These are phyloP conservation scores for Entomobrya multifasciata DNA, from an alignment of 2,888 invertebrate genomes.

Conservation along the genomic window DNA sequence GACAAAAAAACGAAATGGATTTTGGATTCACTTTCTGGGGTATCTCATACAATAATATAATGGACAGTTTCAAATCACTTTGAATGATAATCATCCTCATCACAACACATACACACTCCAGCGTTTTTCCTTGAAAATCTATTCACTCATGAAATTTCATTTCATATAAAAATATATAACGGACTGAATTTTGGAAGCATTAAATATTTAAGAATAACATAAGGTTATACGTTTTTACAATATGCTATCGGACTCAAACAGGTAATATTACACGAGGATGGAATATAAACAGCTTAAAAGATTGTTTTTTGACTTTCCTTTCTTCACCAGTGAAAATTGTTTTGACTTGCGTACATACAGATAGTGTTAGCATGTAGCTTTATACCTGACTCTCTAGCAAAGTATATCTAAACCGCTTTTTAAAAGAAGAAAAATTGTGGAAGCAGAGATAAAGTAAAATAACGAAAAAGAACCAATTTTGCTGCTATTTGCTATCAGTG, in stretches of 20 bases:
- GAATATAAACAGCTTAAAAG: constrained; percentile 33
- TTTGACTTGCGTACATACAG: constrained; percentile 2
- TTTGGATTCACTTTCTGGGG: not conserved
- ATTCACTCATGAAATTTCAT: not conserved
- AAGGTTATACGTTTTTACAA: not conserved
- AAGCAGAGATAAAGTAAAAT: constrained; percentile 25
- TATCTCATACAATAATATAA: constrained; percentile 33
- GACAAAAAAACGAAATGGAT: constrained; percentile 17
- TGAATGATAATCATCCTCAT: constrained; percentile 28
- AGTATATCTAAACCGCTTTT: constrained; percentile 17
- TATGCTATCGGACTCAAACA: not conserved
- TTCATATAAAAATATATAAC: not conserved
- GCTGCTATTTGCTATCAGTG: constrained; percentile 51
- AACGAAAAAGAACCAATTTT: constrained; percentile 51
- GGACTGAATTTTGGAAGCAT: not conserved
- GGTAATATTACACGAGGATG: constrained; percentile 15
- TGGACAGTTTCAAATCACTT: constrained; percentile 51
- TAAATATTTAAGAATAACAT: constrained; percentile 8
- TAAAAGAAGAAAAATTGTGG: not conserved
- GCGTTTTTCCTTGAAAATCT: not conserved
- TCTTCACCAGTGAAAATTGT: constrained; percentile 28
- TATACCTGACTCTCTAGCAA: no score
- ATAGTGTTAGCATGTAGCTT: not conserved
- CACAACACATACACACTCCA: not conserved
- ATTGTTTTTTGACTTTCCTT: constrained; percentile 28